Base-by-base conservation (phyloP, 2,113 vertebrate genomes). In the Taurulus bubalis region DNA sequence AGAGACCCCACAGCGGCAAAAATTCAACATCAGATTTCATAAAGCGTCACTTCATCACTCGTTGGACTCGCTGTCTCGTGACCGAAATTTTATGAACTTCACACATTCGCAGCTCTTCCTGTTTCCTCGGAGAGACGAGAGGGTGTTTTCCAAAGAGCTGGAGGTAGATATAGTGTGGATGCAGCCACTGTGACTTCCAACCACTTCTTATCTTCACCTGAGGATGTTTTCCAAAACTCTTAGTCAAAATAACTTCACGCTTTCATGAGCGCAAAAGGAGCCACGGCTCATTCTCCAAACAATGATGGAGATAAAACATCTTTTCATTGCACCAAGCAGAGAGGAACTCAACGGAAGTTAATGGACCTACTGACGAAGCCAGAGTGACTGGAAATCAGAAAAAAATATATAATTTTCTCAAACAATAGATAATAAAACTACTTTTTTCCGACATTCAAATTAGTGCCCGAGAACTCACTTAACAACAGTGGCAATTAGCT, bases 101-200 rank as follows among this genome's bases (percentile, higher is more conserved):
- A 74, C 76, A 62, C 18, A 77, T 84, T 83, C 77, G 70, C 80
- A 30, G 59, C 6, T 22, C 69, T 87, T 88, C 79, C 88, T 82
- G 82, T 82, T 83, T 84, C 74, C 82, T 38, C 18, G 4, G 16
- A 32, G 47, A 83, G 71, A 56, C 14, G 26, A 85, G 24, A 66
- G 75, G 45, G 79, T 71, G 83, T 88, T 89, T 80, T 59, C 38
- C 49, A 55, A 68, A 74, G 63, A 82, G 67, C 66, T 68, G 45
- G 28, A 72, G 82, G 77, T 60, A 56, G 87, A n/a, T n/a, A 87
- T 87, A 84, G 86, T 85, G 5, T 47, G 82, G 75, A 88, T 81
- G 86, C 82, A 88, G 45, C 72, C 86, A 84, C 90, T 87, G 90
- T 90, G 86, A 91, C 81, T 74, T 7, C 82, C 75, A 82, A 79